Evolutionary conservation across 2,797 vertebrate genomes (phyloP).

Genomic region (Numenius phaeopus): DNA sequence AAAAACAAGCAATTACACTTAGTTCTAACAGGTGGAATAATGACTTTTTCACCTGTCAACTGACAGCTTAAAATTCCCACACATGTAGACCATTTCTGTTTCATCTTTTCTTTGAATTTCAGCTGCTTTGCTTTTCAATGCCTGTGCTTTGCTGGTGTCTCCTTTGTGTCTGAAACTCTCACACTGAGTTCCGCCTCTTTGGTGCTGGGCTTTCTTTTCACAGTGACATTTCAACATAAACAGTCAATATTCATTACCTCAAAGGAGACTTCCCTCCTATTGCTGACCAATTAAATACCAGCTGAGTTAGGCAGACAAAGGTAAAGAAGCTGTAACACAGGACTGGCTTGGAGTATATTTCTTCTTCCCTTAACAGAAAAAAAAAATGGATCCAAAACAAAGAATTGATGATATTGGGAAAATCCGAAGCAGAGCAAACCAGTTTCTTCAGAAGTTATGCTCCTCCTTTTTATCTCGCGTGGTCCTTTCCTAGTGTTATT

Average conservation of each 20-base stretch:
- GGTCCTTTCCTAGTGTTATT: neutral
- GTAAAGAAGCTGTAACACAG: constrained; percentile 75
- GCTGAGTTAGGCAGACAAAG: constrained; percentile 88
- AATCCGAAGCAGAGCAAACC: constrained; percentile 12
- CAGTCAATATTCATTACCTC: constrained; percentile 94
- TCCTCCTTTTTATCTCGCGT: constrained; percentile 38
- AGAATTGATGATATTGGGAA: constrained; percentile 42
- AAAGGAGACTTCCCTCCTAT: constrained; percentile 92
- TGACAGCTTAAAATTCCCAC: constrained; percentile 82
- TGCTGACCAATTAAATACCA: constrained; percentile 97
- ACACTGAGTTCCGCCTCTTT: constrained; percentile 89
- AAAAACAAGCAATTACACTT: constrained; percentile 69
- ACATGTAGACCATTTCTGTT: constrained; percentile 80
- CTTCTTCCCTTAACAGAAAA: constrained; percentile 57
- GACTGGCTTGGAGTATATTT: constrained; percentile 53
- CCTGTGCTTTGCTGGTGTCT: constrained; percentile 86
- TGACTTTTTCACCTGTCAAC: constrained; percentile 81
- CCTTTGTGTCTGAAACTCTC: constrained; percentile 91
- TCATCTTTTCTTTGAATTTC: constrained; percentile 82
- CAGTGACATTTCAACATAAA: constrained; percentile 93
- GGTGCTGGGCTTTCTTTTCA: constrained; percentile 91
- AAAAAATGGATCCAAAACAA: constrained; percentile 72
- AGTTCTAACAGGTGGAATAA: constrained; percentile 79
- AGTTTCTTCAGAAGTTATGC: constrained; percentile 41
- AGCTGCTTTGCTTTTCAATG: constrained; percentile 83